Base-by-base conservation (phyloP, 2,797 vertebrate genomes). In the Chaetodon trifasciatus region DNA sequence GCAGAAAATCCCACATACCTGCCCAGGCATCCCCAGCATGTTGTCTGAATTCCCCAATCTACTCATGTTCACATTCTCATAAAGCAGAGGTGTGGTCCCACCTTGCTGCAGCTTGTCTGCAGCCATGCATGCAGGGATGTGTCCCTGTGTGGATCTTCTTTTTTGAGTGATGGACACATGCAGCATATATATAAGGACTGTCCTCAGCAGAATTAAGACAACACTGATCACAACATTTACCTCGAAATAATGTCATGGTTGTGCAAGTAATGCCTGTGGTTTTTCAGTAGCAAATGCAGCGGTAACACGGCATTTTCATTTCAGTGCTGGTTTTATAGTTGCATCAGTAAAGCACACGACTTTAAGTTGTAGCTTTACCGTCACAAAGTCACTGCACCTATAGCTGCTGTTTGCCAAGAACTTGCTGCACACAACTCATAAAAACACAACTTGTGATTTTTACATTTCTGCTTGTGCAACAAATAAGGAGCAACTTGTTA, bases 21-120 rank as follows among this genome's bases (percentile, higher is more conserved):
- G 94, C 85, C 89, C 87, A 91, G 92, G 92, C 92, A 94, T 95
- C 92, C 91, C 84, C 32, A 77, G 88, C 78, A 91, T 91, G 94
- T 90, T 87, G 85, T 85, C 91, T 79, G 85, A 94, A 95, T 93
- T 94, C 88, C 85, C 86, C 66, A 72, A 83, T 82, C 76, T 86
- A 85, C 88, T 91, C 81, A 63, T 76, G 81, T 86, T 88, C 85
- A 73, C 85, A 78, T 78, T 85, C 87, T 88, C 85, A 79, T 83
- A 80, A 87, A 88, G 80, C 39, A 65, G 76, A 93, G 87, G 88
- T 85, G 91, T 82, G 89, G 86, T 73, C 83, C 56, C 82, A 74
- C 90, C 87, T 86, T 91, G 91, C 89, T 88, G 65, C 77, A 86
- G 89, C 93, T 92, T 89, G 91, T 89, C 77, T 88, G 77, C 79